Evolutionary conservation across 2,888 invertebrate genomes (phyloP), one percentile per base, ranked within the genome.

Genomic region (Orthosia cruda): DNA sequence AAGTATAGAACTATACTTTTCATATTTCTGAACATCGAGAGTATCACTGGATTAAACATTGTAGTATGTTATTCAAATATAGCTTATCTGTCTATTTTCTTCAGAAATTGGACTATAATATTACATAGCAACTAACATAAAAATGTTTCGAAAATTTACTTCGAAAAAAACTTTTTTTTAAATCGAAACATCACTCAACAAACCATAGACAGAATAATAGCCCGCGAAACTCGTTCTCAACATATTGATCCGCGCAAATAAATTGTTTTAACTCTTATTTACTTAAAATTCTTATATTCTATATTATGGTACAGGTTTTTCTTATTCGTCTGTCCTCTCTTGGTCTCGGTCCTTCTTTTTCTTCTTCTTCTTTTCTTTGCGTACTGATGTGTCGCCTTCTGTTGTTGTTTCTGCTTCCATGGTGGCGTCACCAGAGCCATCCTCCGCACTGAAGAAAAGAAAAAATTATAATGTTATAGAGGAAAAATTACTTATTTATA

Each of bases 361-460:
- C 95, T 98, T 98, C 93, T 98, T 98, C 92, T 98, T 98, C 93
- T 98, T 98, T 83, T 98, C 97, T 91, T 97, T 97, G 85, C 97
- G 97, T 15, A 93, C 91, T 82, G 95, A 93, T 7, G 94, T 94
- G 64, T 94, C 95, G 9, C 91, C 94, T 77, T 97, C 94, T 52
- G 93, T 90, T 9, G 95, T 94, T 40, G 93, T 89, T 5, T 94
- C 94, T 26, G 92, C 93, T 40, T 95, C 94, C 90, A 92, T 92
- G 15, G 95, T 94, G 1, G 94, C 90, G 7, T 94, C 93, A 1
- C 92, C 95, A 3, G 93, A 89, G 16, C 93, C 92, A 7, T 92
- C 94, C 23, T 93, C 95, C 20, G 91, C 93, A 5, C 91, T 91
- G 84, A 7, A 81, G 84, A 55, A 45, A 61, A 52, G 16, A 57